A percentile compares a stretch with the other conserved stretches of the same genome.
phyloP scores from a whole-genome alignment of 2,113 vertebrate genomes.

The Prunella fulvescens region DNA sequence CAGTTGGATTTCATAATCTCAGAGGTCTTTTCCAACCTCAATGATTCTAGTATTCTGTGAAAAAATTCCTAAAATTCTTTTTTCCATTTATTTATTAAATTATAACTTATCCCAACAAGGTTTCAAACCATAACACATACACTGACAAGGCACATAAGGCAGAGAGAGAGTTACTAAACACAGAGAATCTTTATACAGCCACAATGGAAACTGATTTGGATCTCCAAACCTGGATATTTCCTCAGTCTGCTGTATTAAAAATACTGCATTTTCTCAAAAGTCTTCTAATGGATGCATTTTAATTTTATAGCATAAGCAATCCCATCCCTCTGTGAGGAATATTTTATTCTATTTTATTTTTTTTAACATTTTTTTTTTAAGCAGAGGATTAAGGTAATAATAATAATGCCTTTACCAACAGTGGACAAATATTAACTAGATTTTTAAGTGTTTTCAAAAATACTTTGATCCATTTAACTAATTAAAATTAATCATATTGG shows the following conservation, averaged over 20 bases:
- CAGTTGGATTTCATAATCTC: not conserved
- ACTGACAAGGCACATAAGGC: not conserved
- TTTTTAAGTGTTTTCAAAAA: not conserved
- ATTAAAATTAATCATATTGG: not conserved
- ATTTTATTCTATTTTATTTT: not conserved
- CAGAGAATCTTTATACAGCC: not conserved
- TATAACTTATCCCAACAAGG: not conserved
- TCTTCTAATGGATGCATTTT: not conserved
- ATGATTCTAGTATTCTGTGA: not conserved
- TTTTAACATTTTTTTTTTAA: not conserved
- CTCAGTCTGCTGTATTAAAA: not conserved
- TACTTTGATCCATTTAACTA: not conserved
- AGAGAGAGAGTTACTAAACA: not conserved
- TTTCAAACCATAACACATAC: not conserved
- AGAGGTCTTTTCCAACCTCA: not conserved
- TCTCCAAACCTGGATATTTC: not conserved
- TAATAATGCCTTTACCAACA: not conserved
- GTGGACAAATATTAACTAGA: not conserved
- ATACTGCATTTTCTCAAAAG: not conserved
- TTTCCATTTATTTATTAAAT: not conserved
- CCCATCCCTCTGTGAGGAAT: not conserved
- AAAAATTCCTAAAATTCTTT: not conserved
- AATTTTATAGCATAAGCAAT: not conserved
- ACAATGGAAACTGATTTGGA: not conserved
- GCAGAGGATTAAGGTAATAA: not conserved